These are phyloP conservation scores for Sebastes itinus DNA, from an alignment of 2,797 vertebrate genomes.

Conservation along the genomic window DNA sequence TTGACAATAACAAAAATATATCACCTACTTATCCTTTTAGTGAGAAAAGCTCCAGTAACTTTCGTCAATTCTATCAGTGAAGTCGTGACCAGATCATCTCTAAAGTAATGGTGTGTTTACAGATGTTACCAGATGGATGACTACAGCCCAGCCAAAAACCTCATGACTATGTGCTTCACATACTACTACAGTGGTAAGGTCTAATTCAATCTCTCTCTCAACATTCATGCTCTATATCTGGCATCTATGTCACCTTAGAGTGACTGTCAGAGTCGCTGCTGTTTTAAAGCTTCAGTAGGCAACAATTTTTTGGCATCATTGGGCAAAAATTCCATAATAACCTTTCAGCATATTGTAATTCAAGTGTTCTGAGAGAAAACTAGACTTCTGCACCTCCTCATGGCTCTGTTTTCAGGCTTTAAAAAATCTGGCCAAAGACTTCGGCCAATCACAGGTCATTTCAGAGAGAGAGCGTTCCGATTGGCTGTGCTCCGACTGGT, in stretches of 20 bases:
- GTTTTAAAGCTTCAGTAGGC: neutral
- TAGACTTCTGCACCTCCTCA: too few relatives aligned
- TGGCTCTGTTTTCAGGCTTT: too few relatives aligned
- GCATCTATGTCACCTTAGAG: neutral
- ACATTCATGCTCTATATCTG: neutral
- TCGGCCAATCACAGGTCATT: too few relatives aligned
- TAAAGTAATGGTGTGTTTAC: constrained; percentile 39
- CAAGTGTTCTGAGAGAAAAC: too few relatives aligned
- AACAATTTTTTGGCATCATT: too few relatives aligned
- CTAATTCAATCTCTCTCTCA: neutral
- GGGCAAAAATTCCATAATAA: too few relatives aligned
- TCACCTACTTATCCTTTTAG: neutral
- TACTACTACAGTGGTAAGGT: constrained; percentile 93
- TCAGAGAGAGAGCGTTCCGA: too few relatives aligned
- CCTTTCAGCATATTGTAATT: too few relatives aligned
- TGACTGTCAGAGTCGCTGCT: neutral
- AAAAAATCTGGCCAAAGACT: too few relatives aligned
- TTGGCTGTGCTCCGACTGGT: too few relatives aligned
- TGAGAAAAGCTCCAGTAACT: neutral
- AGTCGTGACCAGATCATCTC: neutral
- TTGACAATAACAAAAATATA: neutral
- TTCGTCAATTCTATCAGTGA: neutral
- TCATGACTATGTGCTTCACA: constrained; percentile 99
- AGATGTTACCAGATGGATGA: constrained; percentile 98
- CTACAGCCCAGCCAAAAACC: constrained; percentile 96